Base-by-base conservation (phyloP, 1,140 invertebrate genomes). In the Nasonia vitripennis region DNA sequence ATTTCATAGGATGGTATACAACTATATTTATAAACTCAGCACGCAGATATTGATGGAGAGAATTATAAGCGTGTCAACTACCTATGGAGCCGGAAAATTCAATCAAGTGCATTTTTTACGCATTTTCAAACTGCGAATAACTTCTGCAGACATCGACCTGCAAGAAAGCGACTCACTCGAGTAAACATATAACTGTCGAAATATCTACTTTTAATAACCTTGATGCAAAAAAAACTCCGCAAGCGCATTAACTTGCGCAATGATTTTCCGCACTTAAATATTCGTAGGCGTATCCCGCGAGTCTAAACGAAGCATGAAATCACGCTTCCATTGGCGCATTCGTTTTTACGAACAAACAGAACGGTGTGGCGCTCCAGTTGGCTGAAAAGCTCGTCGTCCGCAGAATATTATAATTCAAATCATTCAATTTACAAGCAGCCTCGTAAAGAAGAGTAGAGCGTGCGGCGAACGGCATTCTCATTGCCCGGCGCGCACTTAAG, bases 401-500 rank as follows among this genome's bases (percentile, higher is more conserved):
- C 41, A 45, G 75, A 84, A 78, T 84, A 51, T 27, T 78, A 84
- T 84, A 68, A 84, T 78, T 84, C 68, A 68, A 84, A 84, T 84
- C 67, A 51, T 78, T 84, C 20, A 34, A 78, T 78, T 84, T 77
- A 48, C 62, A 67, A 68, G 20, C 37, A 45, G 7, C n/a, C 45
- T 68, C 51, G 62, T 83, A 83, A 83, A 83, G 62, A 83, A 74
- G 48, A 77, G 5, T 17, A 14, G 9, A 55, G 23, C 34, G 31
- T 41, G 2, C 23, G 41, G 20, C 20, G 2, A 70, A 70, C 68
- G 55, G 48, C 37, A 48, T 77, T 75, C 31, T 67, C 27, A 31
- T 82, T 74, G 27, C 17, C 17, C 74, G 11, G 31, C 3, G 37
- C 41, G 55, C 55, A 17, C 23, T 82, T 75, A 83, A 83, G 67